Base-by-base conservation (phyloP, 1,140 invertebrate species). In the Belonocnema kinseyi region DNA sequence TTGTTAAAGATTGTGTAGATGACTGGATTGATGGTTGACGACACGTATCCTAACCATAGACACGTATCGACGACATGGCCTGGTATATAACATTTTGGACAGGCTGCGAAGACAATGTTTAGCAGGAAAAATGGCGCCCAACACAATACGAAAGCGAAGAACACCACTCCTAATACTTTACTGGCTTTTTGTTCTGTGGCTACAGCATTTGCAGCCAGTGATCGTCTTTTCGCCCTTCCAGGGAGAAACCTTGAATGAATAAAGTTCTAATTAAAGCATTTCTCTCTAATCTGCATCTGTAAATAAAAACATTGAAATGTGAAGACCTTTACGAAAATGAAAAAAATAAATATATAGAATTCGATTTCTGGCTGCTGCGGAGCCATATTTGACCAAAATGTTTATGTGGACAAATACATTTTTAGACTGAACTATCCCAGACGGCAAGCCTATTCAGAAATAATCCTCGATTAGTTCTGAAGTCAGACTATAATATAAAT, bases 1-100 rank as follows among this genome's bases (percentile, higher is more conserved):
- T 93, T 93, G 89, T 98, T 98, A 92, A 98, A 98, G 33, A 97
- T 93, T 0, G 97, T 98, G 90, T 98, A 98, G 84, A 97, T 96
- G 76, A 96, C 94, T 2, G 95, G 95, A 88, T 96, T 96, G 84
- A 96, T 96, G 33, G 96, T 97, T 2, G 96, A 97, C 17, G 96
- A 97, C 52, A 97, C 94, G 90, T 97, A 98, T 61, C 97, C 97
- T 71, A 98, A 90, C 97, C 97, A 98, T 0, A 96, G 92, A 76
- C 96, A 95, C 26, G 96, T 94, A 80, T 95, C 93, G 50, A 96
- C 95, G 19, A 97, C 93, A 83, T 94, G 93, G 16, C 93, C 93
- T 46, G 95, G 94, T 17, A 96, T 95, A 70, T 93, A 88, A 85
- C 95, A 95, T 19, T 88, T 88, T 0, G 95, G 94, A 85, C 95